A percentile compares a stretch with the other conserved stretches of the same genome.
These are phyloP conservation scores for Phalanger gymnotis DNA, from an alignment of 2,797 vertebrate species.

Conservation along the genomic window DNA sequence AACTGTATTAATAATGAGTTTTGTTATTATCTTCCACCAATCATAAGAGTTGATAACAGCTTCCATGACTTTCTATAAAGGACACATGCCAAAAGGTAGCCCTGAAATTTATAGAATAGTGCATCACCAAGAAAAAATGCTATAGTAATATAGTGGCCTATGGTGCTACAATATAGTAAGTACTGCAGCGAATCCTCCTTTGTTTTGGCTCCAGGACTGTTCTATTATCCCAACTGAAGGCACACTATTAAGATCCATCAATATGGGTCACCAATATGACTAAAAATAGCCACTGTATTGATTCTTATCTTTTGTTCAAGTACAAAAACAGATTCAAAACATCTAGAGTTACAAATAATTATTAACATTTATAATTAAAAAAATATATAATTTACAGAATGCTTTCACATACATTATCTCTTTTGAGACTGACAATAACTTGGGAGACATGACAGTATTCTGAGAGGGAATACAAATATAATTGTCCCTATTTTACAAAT, in stretches of 20 bases:
- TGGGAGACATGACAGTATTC: background rate
- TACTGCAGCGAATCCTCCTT: background rate
- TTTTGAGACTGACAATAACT: background rate
- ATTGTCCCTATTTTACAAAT: background rate
- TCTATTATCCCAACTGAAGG: background rate
- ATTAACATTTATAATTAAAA: too few species aligned
- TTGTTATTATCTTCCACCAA: background rate
- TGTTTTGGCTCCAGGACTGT: background rate
- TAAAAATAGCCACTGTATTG: background rate
- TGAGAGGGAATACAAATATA: background rate
- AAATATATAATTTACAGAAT: background rate
- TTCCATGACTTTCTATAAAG: background rate
- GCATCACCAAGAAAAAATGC: background rate
- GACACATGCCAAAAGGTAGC: background rate
- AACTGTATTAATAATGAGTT: background rate
- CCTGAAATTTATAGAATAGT: background rate
- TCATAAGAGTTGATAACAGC: background rate
- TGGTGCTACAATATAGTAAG: background rate
- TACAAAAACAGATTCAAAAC: background rate
- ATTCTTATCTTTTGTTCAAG: background rate
- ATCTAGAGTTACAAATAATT: background rate
- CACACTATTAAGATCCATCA: background rate
- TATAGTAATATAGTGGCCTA: background rate
- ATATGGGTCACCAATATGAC: background rate
- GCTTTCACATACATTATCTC: background rate